These are phyloP conservation scores for Eupithecia exiguata DNA, from an alignment of 2,888 invertebrate species.

Conservation along the genomic window DNA sequence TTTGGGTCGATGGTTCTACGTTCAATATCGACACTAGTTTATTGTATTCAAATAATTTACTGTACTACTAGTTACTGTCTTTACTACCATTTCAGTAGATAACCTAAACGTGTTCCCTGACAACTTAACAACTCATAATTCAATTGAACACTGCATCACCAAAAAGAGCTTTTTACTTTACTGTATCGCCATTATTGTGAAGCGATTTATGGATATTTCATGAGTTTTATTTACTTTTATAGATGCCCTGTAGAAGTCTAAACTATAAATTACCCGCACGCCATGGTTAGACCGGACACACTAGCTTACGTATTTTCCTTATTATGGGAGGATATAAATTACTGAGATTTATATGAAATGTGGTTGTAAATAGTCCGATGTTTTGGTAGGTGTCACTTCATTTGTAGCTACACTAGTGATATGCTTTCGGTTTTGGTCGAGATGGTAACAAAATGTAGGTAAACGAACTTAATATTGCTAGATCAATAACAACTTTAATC, in stretches of 20 bases:
- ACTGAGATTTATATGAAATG: conserved; percentile 70
- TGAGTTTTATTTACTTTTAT: conserved; percentile 82
- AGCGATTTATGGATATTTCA: conserved; percentile 78
- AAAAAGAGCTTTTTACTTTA: conserved; percentile 57
- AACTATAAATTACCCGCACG: conserved; percentile 74
- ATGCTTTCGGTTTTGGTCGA: neutral
- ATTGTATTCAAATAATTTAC: neutral
- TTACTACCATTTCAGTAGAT: neutral
- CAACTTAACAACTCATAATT: conserved; percentile 40
- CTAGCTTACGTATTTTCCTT: conserved; percentile 74
- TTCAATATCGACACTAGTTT: neutral
- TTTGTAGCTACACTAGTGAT: conserved; percentile 49
- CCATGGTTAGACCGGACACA: conserved; percentile 67
- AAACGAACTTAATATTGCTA: no score
- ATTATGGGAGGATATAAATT: conserved; percentile 82
- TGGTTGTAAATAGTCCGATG: conserved; percentile 42
- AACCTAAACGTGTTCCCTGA: conserved; percentile 43
- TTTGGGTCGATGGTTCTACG: neutral
- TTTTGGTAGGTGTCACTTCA: conserved; percentile 54
- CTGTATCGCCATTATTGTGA: conserved; percentile 70
- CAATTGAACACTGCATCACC: conserved; percentile 41
- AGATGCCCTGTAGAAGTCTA: conserved; percentile 65
- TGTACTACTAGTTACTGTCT: neutral
- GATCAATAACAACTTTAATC: no score
- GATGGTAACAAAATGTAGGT: neutral